Conservation (phyloP, 2,113 vertebrate genomes). For the Mixornis gularis region DNA sequence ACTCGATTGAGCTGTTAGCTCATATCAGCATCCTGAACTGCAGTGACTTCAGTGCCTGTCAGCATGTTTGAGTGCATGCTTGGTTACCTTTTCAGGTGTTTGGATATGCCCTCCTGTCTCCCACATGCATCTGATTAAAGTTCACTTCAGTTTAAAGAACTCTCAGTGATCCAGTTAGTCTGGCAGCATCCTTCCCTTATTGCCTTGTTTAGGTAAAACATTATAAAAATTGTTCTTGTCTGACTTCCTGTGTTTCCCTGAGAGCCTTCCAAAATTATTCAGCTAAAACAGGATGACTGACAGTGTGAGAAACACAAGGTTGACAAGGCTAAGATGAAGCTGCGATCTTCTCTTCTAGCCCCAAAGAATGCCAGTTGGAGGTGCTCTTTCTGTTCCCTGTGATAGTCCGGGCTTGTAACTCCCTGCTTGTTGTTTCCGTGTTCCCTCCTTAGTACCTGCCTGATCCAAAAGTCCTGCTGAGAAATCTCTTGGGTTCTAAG, state of each 20-base stretch:
- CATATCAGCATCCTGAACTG: neutral
- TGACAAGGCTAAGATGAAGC: conserved; percentile 39
- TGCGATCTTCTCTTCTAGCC: neutral
- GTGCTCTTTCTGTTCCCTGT: neutral
- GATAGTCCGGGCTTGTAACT: neutral
- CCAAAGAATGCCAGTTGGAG: neutral
- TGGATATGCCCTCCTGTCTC: neutral
- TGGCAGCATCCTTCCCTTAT: conserved; percentile 19
- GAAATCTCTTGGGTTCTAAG: neutral
- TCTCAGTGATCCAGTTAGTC: neutral
- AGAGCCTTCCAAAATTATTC: conserved; percentile 55
- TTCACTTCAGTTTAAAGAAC: conserved; percentile 11
- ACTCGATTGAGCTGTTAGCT: neutral
- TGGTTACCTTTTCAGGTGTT: neutral
- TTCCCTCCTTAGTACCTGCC: neutral
- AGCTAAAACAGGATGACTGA: conserved; percentile 57
- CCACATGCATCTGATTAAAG: neutral
- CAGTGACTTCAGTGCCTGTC: neutral
- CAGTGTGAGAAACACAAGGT: conserved; percentile 52
- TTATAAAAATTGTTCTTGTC: conserved; percentile 35
- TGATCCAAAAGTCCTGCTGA: neutral
- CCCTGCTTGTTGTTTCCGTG: fast-evolving
- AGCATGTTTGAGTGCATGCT: neutral
- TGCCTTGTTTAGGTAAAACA: conserved; percentile 60
- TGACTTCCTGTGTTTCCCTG: conserved; percentile 47